Conservation (phyloP, 2,113 vertebrate species). For the Seriola quinqueradiata region DNA sequence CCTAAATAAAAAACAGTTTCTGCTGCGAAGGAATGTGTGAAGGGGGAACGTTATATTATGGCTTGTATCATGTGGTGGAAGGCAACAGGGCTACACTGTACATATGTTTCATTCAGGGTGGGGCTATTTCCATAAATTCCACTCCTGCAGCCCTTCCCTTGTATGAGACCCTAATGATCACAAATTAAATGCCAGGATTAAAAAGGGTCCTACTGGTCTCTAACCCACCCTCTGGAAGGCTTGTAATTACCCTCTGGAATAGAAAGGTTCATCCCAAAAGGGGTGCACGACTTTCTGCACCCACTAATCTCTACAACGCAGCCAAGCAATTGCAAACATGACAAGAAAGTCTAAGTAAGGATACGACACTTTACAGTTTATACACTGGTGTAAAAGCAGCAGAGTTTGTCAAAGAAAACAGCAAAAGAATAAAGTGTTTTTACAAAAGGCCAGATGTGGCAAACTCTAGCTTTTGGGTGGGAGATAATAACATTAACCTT, state of each 20-base stretch:
- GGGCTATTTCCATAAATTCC: slow-evolving; percentile 75
- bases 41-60: slow-evolving; percentile 64
- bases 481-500: neutral
- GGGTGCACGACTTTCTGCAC: slow-evolving; percentile 45
- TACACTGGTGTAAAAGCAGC: neutral
- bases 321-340: slow-evolving; percentile 39
- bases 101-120: slow-evolving; percentile 67
- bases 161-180: slow-evolving; percentile 64
- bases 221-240: slow-evolving; percentile 64
- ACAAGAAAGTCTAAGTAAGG: slow-evolving; percentile 32
- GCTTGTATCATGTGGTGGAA: slow-evolving; percentile 68
- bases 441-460: neutral
- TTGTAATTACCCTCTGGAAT: slow-evolving; percentile 76
- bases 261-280: slow-evolving; percentile 56
- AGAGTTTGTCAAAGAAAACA: slow-evolving; percentile 5
- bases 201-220: slow-evolving; percentile 64
- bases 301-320: slow-evolving; percentile 44
- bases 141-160: slow-evolving; percentile 70
- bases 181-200: slow-evolving; percentile 76
- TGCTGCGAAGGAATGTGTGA: slow-evolving; percentile 70
- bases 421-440: neutral
- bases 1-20: slow-evolving; percentile 40
- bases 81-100: slow-evolving; percentile 45
- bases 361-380: slow-evolving; percentile 4
- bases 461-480: neutral